A percentile compares a stretch with the other conserved stretches of the same genome.
phyloP scores from a whole-genome alignment of 2,797 vertebrate genomes.

The Jordanella pulchra region DNA sequence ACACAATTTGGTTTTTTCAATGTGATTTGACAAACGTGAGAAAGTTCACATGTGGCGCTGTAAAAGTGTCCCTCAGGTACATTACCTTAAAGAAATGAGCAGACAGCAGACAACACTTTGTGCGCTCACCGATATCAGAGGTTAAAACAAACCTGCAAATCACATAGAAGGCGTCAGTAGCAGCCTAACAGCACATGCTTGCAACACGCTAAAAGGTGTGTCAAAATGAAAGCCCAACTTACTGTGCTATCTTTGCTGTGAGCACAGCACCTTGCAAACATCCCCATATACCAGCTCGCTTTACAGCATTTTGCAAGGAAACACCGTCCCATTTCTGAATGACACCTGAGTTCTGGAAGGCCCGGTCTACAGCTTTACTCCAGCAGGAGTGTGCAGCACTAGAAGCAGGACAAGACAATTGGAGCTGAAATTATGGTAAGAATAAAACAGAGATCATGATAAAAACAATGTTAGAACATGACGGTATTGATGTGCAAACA shows the following conservation, averaged over 20 bases:
- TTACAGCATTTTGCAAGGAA: slow-evolving; percentile 81
- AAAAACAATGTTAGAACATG: background rate
- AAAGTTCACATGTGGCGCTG: no score
- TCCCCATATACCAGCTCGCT: slow-evolving; percentile 88
- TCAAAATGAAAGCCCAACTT: slow-evolving; percentile 61
- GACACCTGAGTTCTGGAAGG: slow-evolving; percentile 79
- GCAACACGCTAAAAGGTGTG: background rate
- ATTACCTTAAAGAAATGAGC: slow-evolving; percentile 93
- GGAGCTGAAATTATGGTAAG: slow-evolving; percentile 1
- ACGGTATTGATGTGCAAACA: background rate
- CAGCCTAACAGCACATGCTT: slow-evolving; percentile 2
- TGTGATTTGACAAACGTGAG: no score
- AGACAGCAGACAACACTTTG: slow-evolving; percentile 87
- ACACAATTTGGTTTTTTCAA: no score
- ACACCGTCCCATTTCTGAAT: slow-evolving; percentile 87
- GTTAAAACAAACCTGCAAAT: slow-evolving; percentile 82
- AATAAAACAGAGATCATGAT: background rate
- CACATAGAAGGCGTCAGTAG: slow-evolving; percentile 23
- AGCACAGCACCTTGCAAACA: slow-evolving; percentile 90
- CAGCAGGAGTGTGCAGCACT: slow-evolving; percentile 89
- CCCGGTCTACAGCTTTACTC: slow-evolving; percentile 89
- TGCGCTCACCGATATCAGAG: slow-evolving; percentile 80
- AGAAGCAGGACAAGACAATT: slow-evolving; percentile 22
- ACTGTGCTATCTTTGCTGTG: slow-evolving; percentile 94
- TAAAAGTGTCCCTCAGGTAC: background rate